Conservation (phyloP, 2,113 vertebrate species). For the Columbina picui region DNA sequence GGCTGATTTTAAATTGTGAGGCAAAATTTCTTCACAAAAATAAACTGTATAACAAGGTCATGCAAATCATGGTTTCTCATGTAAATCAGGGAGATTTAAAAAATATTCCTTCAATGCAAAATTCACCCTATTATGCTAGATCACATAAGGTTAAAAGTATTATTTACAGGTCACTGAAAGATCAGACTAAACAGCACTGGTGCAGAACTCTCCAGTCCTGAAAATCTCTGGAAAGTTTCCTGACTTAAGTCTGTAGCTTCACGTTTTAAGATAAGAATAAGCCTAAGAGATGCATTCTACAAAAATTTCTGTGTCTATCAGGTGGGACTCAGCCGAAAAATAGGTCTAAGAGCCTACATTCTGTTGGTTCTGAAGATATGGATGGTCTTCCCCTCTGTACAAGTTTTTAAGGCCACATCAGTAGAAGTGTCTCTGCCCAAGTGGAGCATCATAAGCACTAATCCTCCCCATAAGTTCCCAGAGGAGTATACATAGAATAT, state of each 20-base stretch:
- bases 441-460: not conserved
- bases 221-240: not conserved
- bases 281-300: not conserved
- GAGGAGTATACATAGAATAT: not conserved
- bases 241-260: not conserved
- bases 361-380: not conserved
- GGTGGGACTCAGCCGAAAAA: not conserved
- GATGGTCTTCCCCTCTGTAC: fast-evolving
- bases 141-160: not conserved
- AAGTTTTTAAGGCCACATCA: not conserved
- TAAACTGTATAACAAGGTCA: not conserved
- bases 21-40: not conserved
- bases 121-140: not conserved
- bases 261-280: not conserved
- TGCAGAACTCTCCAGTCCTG: not conserved
- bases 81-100: not conserved
- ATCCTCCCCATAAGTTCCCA: not conserved
- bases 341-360: fast-evolving
- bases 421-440: not conserved
- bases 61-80: not conserved
- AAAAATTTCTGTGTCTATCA: not conserved
- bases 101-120: not conserved
- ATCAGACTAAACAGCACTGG: not conserved
- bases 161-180: not conserved
- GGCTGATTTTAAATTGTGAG: not conserved